phyloP scores from a whole-genome alignment of 2,113 vertebrate species.

The Ceyx margarethae region DNA sequence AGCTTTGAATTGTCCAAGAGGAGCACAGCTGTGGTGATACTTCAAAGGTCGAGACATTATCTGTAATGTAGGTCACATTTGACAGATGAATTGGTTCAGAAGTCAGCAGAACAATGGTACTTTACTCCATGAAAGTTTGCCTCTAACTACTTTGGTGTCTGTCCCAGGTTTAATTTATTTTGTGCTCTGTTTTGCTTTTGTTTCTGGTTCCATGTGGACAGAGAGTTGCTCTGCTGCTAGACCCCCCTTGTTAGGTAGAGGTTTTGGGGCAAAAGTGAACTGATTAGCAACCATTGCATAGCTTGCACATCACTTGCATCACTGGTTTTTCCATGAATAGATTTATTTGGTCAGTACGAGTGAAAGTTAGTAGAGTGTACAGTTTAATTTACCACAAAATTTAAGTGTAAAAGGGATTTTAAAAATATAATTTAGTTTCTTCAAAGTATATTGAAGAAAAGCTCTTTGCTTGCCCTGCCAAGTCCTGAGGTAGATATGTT shows the following conservation, averaged over 20 bases:
- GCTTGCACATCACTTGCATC: not conserved
- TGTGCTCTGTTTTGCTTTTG: accelerated
- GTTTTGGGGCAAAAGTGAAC: not conserved
- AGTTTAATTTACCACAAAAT: not conserved
- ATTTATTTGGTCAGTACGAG: not conserved
- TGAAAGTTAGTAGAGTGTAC: not conserved
- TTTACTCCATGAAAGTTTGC: not conserved
- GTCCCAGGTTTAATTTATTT: not conserved
- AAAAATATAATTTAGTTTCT: not conserved
- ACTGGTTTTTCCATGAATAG: not conserved
- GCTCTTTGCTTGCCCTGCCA: not conserved
- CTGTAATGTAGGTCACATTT: not conserved
- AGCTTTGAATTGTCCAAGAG: not conserved
- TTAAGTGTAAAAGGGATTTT: not conserved
- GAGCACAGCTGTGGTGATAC: not conserved
- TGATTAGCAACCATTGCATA: not conserved
- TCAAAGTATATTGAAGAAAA: not conserved
- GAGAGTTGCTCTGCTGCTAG: not conserved
- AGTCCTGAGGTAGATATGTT: not conserved
- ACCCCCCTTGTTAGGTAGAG: not conserved
- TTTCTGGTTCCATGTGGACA: not conserved
- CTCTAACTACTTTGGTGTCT: not conserved
- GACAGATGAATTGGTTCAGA: not conserved
- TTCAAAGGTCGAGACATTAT: not conserved
- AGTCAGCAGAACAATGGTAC: not conserved